These are phyloP conservation scores for Hippopotamus amphibius DNA, from an alignment of 2,113 vertebrate genomes.

Conservation along the genomic window DNA sequence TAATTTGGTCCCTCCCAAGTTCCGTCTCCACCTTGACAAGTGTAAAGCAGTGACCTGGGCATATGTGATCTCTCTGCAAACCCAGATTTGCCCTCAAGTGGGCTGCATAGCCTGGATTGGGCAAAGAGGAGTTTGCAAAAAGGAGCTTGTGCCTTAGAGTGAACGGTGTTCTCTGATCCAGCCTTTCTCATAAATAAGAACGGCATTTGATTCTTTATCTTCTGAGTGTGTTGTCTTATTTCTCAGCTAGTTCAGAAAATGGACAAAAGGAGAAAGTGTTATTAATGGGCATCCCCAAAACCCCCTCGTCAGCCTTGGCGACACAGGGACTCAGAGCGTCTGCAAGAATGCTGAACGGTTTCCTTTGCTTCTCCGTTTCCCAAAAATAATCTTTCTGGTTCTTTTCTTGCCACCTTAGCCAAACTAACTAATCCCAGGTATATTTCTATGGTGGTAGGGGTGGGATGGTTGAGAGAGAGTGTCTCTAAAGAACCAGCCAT, in stretches of 20 bases:
- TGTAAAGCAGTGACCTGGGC: neutral
- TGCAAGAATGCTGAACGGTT: neutral
- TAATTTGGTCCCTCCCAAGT: neutral
- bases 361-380: neutral
- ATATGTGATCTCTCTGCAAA: neutral
- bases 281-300: neutral
- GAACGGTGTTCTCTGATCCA: neutral
- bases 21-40: neutral
- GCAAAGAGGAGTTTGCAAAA: neutral
- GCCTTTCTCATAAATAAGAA: neutral
- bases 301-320: too few relatives aligned
- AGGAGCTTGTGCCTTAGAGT: neutral
- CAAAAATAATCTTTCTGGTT: too few relatives aligned
- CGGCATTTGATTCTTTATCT: neutral
- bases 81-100: neutral
- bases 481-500: neutral
- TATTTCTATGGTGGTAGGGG: neutral
- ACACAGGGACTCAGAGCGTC: too few relatives aligned
- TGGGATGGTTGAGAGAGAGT: neutral
- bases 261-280: neutral
- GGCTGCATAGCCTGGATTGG: neutral
- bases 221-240: neutral
- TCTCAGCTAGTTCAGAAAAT: neutral
- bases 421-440: neutral
- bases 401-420: neutral